These are phyloP conservation scores for Parambassis ranga DNA, from an alignment of 2,797 vertebrate species.

Conservation along the genomic window DNA sequence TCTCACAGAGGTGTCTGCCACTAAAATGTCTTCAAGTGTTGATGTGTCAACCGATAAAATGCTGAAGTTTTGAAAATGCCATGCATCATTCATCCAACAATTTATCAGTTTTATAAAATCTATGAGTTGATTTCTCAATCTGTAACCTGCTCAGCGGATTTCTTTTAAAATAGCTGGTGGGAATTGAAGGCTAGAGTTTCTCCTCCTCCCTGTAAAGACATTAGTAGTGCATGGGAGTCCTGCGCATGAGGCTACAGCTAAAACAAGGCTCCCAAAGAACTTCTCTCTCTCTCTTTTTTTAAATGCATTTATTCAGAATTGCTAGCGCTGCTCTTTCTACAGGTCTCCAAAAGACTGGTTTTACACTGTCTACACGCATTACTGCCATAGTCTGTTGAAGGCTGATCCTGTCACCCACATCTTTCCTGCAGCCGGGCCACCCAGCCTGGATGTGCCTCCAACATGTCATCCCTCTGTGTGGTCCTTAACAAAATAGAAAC, in stretches of 20 bases:
- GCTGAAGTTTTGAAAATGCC: too few relatives aligned
- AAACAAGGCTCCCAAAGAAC: constrained; percentile 75
- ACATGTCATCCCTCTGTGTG: constrained; percentile 86
- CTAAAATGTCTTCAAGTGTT: constrained; percentile 53
- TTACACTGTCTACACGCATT: constrained; percentile 85
- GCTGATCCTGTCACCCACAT: constrained; percentile 83
- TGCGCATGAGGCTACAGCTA: constrained; percentile 59
- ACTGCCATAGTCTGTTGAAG: constrained; percentile 80
- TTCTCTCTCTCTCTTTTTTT: constrained; percentile 44
- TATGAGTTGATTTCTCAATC: not conserved
- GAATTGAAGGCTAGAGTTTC: constrained; percentile 55
- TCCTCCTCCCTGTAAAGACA: constrained; percentile 61
- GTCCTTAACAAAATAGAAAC: constrained; percentile 81
- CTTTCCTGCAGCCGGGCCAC: constrained; percentile 82
- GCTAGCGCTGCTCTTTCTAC: constrained; percentile 78
- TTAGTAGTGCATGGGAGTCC: constrained; percentile 73
- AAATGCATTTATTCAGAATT: constrained; percentile 77
- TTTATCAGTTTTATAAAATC: not conserved
- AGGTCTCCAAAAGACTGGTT: constrained; percentile 81
- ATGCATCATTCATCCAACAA: not conserved
- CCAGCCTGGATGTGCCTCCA: constrained; percentile 82
- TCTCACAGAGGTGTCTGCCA: constrained; percentile 77
- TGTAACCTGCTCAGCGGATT: constrained; percentile 1
- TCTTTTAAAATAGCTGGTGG: constrained; percentile 40
- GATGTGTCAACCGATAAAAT: constrained; percentile 3